A percentile compares a stretch with the other conserved stretches of the same genome.
Conservation (phyloP, 2,888 invertebrate genomes). For the Metalampra italica region DNA sequence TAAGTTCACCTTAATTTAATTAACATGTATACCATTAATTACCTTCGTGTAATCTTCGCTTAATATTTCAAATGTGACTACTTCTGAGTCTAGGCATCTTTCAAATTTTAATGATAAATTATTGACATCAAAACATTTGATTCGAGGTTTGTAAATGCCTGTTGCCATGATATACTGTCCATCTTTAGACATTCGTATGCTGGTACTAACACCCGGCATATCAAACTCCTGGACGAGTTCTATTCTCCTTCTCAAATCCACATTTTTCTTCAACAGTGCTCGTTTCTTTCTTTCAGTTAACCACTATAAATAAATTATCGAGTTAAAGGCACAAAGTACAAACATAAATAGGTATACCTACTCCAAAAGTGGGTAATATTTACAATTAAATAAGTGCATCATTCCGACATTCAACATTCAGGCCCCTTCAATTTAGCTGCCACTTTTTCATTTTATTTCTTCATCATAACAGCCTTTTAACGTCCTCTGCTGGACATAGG, state of each 20-base stretch:
- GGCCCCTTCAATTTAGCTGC: no score
- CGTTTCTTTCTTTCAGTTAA: conserved; percentile 90
- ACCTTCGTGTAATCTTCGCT: conserved; percentile 98
- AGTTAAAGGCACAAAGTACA: no score
- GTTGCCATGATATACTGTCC: conserved; percentile 94
- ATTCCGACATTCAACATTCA: no score
- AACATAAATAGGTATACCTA: no score
- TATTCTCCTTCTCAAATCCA: conserved; percentile 92
- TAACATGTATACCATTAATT: conserved; percentile 13
- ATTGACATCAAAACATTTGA: conserved; percentile 97
- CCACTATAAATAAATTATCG: conserved; percentile 81
- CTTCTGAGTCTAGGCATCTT: conserved; percentile 97
- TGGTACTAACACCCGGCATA: conserved; percentile 96
- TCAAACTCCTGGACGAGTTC: conserved; percentile 99
- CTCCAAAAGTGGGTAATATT: no score
- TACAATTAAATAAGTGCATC: no score
- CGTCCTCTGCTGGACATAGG: no score
- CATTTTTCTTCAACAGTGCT: conserved; percentile 90
- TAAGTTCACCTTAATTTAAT: no score
- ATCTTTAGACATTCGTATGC: conserved; percentile 91
- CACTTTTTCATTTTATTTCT: no score
- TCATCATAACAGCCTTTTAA: no score
- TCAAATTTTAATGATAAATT: conserved; percentile 98
- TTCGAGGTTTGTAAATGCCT: conserved; percentile 96
- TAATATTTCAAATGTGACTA: conserved; percentile 93